A percentile compares a stretch with the other conserved stretches of the same genome.
phyloP scores from a whole-genome alignment of 2,797 vertebrate species.

The Ctenochaetus hawaiiensis region DNA sequence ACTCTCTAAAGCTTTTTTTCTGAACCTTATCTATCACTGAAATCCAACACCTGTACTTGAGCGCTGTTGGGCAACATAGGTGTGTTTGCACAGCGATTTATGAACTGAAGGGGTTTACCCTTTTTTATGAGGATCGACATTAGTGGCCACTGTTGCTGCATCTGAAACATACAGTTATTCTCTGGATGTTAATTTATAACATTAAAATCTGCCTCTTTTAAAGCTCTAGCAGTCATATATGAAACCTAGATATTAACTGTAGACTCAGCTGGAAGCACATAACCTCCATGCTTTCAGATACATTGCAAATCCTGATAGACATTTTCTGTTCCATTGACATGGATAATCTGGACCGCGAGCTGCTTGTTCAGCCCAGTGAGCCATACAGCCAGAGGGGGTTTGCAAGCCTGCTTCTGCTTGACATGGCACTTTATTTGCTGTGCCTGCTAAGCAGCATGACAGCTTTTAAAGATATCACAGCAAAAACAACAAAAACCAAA shows the following conservation, averaged over 20 bases:
- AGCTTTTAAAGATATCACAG: constrained; percentile 40
- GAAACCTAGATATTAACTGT: background rate
- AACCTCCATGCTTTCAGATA: constrained; percentile 47
- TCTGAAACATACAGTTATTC: background rate
- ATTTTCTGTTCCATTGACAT: constrained; percentile 70
- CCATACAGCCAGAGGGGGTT: constrained; percentile 52
- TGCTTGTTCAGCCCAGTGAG: constrained; percentile 68
- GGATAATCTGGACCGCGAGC: constrained; percentile 66
- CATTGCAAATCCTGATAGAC: constrained; percentile 60
- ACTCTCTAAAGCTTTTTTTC: background rate
- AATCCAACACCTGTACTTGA: constrained; percentile 30
- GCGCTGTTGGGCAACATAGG: constrained; percentile 41
- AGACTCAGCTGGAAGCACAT: constrained; percentile 1
- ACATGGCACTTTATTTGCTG: constrained; percentile 65
- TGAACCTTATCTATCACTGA: constrained; percentile 37
- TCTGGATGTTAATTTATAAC: background rate
- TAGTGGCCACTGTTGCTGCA: background rate
- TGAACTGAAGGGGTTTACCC: constrained; percentile 18
- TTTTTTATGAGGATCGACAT: constrained; percentile 5
- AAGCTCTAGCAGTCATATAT: background rate
- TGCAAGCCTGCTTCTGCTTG: constrained; percentile 66
- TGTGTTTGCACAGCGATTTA: constrained; percentile 53
- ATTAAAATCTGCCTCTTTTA: background rate
- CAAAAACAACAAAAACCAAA: constrained; percentile 33
- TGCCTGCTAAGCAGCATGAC: constrained; percentile 44